Conservation (phyloP, 2,113 vertebrate genomes). For the Grallaria varia region DNA sequence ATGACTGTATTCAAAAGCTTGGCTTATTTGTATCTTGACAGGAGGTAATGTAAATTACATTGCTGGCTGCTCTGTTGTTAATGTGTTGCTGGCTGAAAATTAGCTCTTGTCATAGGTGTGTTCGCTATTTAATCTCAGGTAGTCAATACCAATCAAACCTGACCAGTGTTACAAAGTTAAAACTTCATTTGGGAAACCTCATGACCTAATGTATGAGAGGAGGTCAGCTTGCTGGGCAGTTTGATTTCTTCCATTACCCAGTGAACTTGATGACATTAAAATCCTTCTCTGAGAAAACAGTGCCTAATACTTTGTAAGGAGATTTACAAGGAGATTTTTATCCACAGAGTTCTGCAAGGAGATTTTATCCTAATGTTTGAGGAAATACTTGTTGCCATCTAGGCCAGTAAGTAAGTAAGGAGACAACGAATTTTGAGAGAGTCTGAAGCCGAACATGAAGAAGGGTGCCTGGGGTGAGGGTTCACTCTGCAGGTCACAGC, state of each 20-base stretch:
- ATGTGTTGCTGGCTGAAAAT: not conserved
- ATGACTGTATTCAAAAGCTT: not conserved
- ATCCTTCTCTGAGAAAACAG: not conserved
- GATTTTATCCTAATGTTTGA: not conserved
- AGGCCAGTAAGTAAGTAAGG: not conserved
- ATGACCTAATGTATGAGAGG: not conserved
- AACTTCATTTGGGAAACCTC: not conserved
- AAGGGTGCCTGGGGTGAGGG: not conserved
- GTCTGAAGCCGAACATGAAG: not conserved
- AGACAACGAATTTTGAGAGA: not conserved
- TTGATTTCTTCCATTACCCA: not conserved
- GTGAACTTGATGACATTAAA: not conserved
- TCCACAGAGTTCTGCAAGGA: not conserved
- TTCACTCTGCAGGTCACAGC: not conserved
- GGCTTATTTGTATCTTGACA: not conserved
- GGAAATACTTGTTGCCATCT: not conserved
- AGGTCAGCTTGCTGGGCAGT: not conserved
- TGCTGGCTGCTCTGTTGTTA: not conserved
- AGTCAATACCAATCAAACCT: not conserved
- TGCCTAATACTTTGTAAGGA: not conserved
- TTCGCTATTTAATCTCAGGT: not conserved
- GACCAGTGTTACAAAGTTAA: not conserved
- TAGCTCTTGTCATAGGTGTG: not conserved
- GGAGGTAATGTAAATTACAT: not conserved
- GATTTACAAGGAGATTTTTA: not conserved